Base-by-base conservation (phyloP, 1,140 invertebrate genomes). In the Phocides pigmalion region DNA sequence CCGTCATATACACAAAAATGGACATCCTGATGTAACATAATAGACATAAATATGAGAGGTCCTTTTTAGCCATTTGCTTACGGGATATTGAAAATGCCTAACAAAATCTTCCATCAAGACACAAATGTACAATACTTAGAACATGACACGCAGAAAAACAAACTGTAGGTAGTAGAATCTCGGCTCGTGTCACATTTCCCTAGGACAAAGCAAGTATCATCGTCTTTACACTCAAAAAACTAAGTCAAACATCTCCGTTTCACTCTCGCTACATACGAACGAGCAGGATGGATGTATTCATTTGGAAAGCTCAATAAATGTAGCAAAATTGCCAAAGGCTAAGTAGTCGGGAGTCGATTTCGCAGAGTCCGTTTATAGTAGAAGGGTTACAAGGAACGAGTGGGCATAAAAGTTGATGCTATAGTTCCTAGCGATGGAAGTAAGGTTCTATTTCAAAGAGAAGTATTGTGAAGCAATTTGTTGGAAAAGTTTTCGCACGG, bases 291-390 rank as follows among this genome's bases (percentile, higher is more conserved):
- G 20, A 5, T 22, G 11, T 22, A 54, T 42, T 42, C 51, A 42
- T 54, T 54, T 54, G 51, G 19, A 14, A 37, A 42, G 20, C 51
- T 54, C 51, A 42, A 56, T 56, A 56, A 56, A 56, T 42, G 37
- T 56, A 56, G 37, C 14, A 42, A 32, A 42, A 56, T 8, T 56
- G 37, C 37, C 51, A 28, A 22, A 56, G 51, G 51, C 51, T 56
- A 42, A 56, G 50, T 17, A 53, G 51, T n/a, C 17, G 51, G 51
- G 37, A 25, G 51, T 56, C 35, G 51, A 56, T 56, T 56, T 42
- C 32, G 51, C 16, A 15, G 46, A 49, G 51, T 56, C 51, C 51
- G 22, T 56, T 56, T 56, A 37, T n/a, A 51, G 28, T 17, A 56
- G 35, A 54, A 25, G 37, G 37, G 37, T 42, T 42, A 14, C 20